A percentile compares a stretch with the other conserved stretches of the same genome.
Evolutionary conservation across 2,113 vertebrate species (phyloP).

Genomic region (Tragelaphus buxtoni): DNA sequence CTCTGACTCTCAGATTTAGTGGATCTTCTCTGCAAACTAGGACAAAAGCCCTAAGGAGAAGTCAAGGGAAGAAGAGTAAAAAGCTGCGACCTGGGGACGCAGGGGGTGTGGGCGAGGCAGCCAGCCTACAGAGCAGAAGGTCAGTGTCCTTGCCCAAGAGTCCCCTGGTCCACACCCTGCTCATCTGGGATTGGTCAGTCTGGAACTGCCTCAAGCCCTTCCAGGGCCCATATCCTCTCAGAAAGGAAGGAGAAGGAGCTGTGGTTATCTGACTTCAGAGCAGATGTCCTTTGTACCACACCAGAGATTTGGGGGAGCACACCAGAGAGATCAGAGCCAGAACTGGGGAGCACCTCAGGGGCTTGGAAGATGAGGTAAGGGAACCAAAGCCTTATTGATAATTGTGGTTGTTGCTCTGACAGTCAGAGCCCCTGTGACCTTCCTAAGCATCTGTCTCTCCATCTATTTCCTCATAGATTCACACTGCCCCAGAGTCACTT

Average conservation of each 20-base stretch:
- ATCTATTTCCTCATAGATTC: background rate
- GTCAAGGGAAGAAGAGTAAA: background rate
- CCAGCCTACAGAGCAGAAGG: background rate
- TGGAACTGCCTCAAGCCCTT: background rate
- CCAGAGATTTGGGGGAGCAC: background rate
- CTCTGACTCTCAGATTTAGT: background rate
- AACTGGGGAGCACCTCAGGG: background rate
- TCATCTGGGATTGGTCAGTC: background rate
- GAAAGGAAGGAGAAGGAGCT: background rate
- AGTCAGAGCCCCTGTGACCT: background rate
- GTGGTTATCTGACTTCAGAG: background rate
- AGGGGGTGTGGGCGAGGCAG: fast-evolving
- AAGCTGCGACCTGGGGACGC: background rate
- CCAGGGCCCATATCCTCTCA: background rate
- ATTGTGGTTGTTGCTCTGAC: background rate
- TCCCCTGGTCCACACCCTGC: background rate
- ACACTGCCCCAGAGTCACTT: background rate
- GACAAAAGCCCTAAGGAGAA: background rate
- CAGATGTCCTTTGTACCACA: background rate
- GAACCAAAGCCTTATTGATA: background rate
- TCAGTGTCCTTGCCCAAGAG: background rate
- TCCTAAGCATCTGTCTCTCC: background rate
- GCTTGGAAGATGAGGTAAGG: background rate
- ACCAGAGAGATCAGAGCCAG: background rate
- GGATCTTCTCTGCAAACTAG: background rate